Base-by-base conservation (phyloP, 92 coral and sea anemone species). In the Bergia puertoricense region DNA sequence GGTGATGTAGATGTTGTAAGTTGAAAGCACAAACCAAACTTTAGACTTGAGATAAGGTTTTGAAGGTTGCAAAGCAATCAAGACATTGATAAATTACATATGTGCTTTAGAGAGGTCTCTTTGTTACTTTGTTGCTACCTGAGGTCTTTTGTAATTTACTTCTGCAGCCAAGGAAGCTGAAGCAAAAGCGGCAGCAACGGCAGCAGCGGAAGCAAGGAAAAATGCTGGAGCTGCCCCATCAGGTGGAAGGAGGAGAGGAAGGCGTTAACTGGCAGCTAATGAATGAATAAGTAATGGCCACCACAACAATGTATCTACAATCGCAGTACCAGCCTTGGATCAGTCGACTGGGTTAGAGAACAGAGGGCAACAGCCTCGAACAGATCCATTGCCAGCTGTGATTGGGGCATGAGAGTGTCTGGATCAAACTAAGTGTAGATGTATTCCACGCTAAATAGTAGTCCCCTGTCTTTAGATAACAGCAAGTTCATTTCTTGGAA, bases 211-310 rank as follows among this genome's bases (percentile, higher is more conserved):
- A 50, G 86, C 86, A 18, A 84, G 87, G 66, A 71, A 72, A 23
- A 84, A 5, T 45, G 65, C 78, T 10, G 79, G 37, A 6, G 87
- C 87, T 14, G 78, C 87, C 45, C 87, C 87, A 7, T 39, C 87
- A 0, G 75, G 87, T 20, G 66, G 87, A 23, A 84, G 87, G 39
- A 84, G 87, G 79, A 84, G 77, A 84, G 87, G 87, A 48, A 84
- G 45, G 45, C 79, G 87, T 43, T 84, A 51, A 84, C 43, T 44
- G 22, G 43, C 16, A 56, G 14, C n/a, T 30, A 14, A 38, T 8
- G 44, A 80, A 48, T 56, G 23, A 80, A 81, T 81, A 48, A 81
- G 41, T 23, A 39, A 56, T 41, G 14, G 45, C 15, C 77, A 72
- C 16, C 36, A 84, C 67, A 45, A 37, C 66, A 71, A 84, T 84